Percentiles rank a stretch among this genome's conserved stretches.
Conservation (phyloP, 2,113 vertebrate species). For the Bufo bufo region DNA sequence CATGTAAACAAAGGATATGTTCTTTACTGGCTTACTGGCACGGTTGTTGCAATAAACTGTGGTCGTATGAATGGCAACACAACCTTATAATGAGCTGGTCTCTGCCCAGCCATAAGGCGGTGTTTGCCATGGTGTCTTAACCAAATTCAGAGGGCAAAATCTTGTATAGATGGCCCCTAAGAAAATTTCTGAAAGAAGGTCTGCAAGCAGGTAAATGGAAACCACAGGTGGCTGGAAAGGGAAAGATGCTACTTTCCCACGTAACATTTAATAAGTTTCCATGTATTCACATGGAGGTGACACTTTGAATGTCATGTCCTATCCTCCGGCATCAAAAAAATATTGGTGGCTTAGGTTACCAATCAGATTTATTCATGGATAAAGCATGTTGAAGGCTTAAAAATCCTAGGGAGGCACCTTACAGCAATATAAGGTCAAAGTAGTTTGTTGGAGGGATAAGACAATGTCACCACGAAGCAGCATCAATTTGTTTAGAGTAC, state of each 20-base stretch:
- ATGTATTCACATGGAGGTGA: not conserved
- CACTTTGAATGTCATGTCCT: not conserved
- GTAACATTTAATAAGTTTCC: not conserved
- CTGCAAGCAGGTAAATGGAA: not conserved
- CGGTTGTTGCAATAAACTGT: too few relatives aligned
- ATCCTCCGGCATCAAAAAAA: not conserved
- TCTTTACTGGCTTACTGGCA: too few relatives aligned
- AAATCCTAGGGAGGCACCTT: not conserved
- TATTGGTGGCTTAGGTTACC: not conserved
- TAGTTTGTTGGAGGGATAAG: slow-evolving; percentile 42
- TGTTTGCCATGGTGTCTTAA: too few relatives aligned
- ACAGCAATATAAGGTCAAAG: slow-evolving; percentile 35
- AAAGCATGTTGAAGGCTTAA: not conserved
- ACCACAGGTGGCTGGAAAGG: not conserved
- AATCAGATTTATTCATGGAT: not conserved
- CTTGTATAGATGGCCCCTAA: too few relatives aligned
- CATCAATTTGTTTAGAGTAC: slow-evolving; percentile 43
- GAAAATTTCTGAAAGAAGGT: too few relatives aligned
- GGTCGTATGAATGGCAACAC: too few relatives aligned
- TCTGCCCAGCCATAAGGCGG: too few relatives aligned
- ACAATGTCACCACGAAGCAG: not conserved
- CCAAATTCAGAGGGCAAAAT: too few relatives aligned
- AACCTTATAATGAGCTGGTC: too few relatives aligned
- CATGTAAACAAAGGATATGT: too few relatives aligned
- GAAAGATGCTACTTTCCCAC: not conserved